Evolutionary conservation across 2,888 invertebrate species (phyloP), one percentile per base, ranked within the genome.

Genomic region (Synanthedon andrenaeformis): DNA sequence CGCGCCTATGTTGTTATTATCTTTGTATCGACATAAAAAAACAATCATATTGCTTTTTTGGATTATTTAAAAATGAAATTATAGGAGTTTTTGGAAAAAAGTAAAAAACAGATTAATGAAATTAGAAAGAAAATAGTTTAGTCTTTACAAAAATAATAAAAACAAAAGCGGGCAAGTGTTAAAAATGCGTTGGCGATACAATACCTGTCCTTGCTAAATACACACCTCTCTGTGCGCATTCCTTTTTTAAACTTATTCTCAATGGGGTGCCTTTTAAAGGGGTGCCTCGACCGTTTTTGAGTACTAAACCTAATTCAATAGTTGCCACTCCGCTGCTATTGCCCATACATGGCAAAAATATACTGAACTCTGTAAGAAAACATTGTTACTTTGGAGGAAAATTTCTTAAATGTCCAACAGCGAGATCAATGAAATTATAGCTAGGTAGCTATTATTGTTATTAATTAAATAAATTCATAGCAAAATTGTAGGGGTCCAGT

Each of bases 191-290:
- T 86, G 88, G 88, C 88, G 88, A 88, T 88, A 88, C 88, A 80
- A 88, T 88, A 88, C 88, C 88, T 88, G 88, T 84, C 86, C 82
- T 85, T 86, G 85, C 85, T 82, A 90, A 89, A 90, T 90, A 92
- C 92, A 92, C 92, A 94, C 95, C 94, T 92, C 94, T 93, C 90
- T 94, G 94, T 81, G 94, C 93, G 90, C 96, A 97, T 90, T 96
- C 96, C 91, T 96, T 96, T 86, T 94, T 92, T 76, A 96, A 90
- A 82, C 92, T 93, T 74, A 96, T 89, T 70, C 95, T 90, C 68
- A 97, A 88, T 57, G 96, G 96, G 70, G 96, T 96, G 71, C 96
- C 96, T 73, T 93, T 93, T 65, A 96, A 84, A 59, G 94, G 92
- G 74, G 91, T 90, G 59, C 94, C 93, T 78, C 92, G 92, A 64